Conservation (phyloP, 2,797 vertebrate species). For the Pempheris klunzingeri region DNA sequence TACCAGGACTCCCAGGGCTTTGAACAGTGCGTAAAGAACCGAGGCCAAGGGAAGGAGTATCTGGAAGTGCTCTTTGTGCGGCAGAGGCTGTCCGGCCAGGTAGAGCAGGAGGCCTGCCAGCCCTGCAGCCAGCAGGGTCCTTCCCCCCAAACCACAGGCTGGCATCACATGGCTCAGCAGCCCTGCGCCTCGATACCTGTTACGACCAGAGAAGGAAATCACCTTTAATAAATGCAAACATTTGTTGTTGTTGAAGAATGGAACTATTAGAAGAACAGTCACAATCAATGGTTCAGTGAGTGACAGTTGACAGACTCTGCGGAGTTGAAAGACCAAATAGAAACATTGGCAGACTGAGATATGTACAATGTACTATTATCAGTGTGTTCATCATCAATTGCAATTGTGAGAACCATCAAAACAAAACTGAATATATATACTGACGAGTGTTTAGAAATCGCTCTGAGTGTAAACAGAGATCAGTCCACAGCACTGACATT, state of each 20-base stretch:
- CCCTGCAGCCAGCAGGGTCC: constrained; percentile 43
- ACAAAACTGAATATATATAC: neutral
- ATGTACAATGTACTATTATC: neutral
- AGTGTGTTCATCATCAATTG: neutral
- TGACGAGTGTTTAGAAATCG: neutral
- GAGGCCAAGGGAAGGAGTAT: constrained; percentile 47
- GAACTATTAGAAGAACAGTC: too few relatives aligned
- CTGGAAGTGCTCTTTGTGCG: constrained; percentile 25
- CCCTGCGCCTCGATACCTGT: constrained; percentile 60
- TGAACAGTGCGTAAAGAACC: constrained; percentile 55
- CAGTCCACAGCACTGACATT: neutral
- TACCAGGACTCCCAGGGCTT: constrained; percentile 72
- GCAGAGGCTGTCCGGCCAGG: constrained; percentile 33
- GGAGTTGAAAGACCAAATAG: too few relatives aligned
- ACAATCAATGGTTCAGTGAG: too few relatives aligned
- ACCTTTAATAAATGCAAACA: too few relatives aligned
- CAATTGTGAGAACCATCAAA: neutral
- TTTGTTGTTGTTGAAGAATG: too few relatives aligned
- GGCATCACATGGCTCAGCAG: constrained; percentile 42
- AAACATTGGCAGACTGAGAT: neutral
- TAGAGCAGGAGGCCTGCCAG: constrained; percentile 56
- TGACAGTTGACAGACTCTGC: too few relatives aligned
- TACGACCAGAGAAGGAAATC: constrained; percentile 8
- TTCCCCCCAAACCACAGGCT: constrained; percentile 61
- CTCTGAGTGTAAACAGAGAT: neutral